Evolutionary conservation across 2,888 invertebrate genomes (phyloP).

Genomic region (Thecocarcelia acutangulata): DNA sequence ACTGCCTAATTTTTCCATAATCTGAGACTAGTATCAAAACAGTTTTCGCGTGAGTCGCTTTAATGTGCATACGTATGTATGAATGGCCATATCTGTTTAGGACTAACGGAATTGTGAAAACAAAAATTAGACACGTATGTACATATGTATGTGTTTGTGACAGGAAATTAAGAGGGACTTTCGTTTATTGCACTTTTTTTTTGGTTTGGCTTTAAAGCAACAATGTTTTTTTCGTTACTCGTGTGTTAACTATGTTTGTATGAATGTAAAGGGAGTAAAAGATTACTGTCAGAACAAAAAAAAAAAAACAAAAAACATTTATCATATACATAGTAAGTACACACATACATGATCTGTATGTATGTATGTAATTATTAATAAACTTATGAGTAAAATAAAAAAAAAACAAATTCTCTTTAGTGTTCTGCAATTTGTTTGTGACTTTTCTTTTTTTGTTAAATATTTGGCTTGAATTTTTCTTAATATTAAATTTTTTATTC

Average conservation of each 20-base stretch:
- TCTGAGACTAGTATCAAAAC: no score
- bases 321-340: neutral
- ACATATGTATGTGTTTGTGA: conserved; percentile 4
- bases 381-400: neutral
- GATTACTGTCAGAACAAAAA: neutral
- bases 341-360: no score
- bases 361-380: no score
- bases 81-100: neutral
- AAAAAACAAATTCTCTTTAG: conserved; percentile 1
- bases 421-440: conserved; percentile 14
- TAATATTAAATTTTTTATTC: conserved; percentile 38
- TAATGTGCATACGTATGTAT: neutral
- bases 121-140: no score
- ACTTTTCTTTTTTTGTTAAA: conserved; percentile 26
- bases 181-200: conserved; percentile 9
- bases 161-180: conserved; percentile 19
- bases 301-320: conserved; percentile 24
- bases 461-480: conserved; percentile 48
- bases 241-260: neutral
- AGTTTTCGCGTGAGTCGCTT: no score
- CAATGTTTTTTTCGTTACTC: neutral
- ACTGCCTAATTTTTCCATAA: no score
- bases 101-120: no score
- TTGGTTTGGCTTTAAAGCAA: neutral
- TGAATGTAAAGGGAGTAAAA: neutral